A percentile compares a stretch with the other conserved stretches of the same genome.
phyloP scores from a whole-genome alignment of 1,140 invertebrate species.

The Procambarus clarkii region DNA sequence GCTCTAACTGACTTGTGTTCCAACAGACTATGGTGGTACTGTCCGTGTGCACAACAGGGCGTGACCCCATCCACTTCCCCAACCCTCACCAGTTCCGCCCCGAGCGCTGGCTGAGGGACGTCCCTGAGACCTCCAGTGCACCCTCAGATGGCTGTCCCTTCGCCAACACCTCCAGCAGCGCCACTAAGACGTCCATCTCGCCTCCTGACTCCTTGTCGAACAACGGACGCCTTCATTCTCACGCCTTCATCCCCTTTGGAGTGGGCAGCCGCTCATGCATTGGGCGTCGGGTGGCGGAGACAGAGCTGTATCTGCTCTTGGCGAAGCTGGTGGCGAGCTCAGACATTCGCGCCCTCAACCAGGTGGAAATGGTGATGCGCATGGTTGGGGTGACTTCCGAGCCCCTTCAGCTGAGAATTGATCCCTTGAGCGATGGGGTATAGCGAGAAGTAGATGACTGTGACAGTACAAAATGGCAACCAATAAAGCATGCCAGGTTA shows the following conservation, averaged over 20 bases:
- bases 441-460: too few relatives aligned
- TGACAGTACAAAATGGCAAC: too few relatives aligned
- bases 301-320: slow-evolving; percentile 83
- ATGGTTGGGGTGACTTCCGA: slow-evolving; percentile 71
- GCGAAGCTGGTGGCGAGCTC: slow-evolving; percentile 71
- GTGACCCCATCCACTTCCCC: slow-evolving; percentile 83
- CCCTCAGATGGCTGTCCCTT: neutral
- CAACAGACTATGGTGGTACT: slow-evolving; percentile 85
- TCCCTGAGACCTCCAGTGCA: neutral
- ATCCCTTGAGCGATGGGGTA: neutral
- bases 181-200: neutral
- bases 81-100: slow-evolving; percentile 84
- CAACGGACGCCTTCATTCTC: slow-evolving; percentile 77
- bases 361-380: slow-evolving; percentile 67
- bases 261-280: slow-evolving; percentile 88
- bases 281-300: slow-evolving; percentile 86
- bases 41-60: slow-evolving; percentile 87
- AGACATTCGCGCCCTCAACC: slow-evolving; percentile 42
- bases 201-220: slow-evolving; percentile 76
- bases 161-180: slow-evolving; percentile 1
- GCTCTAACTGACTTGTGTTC: neutral
- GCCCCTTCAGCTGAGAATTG: slow-evolving; percentile 32
- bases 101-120: slow-evolving; percentile 82
- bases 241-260: slow-evolving; percentile 89
- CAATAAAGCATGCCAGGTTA: too few relatives aligned